Conservation (phyloP, 1,140 invertebrate genomes). For the Drosophila novamexicana region DNA sequence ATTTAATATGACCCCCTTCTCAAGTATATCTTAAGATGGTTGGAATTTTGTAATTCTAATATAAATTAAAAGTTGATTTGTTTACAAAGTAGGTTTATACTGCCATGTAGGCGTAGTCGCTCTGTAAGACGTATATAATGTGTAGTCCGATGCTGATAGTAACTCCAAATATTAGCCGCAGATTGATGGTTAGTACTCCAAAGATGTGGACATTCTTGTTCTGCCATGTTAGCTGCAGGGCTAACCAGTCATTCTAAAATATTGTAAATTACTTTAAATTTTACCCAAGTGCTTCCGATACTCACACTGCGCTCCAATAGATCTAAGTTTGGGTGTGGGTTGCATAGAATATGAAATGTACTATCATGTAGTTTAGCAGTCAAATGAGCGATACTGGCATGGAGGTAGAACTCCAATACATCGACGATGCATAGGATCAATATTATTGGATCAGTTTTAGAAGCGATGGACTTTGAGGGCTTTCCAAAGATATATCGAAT, state of each 20-base stretch:
- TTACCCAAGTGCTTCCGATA: not conserved
- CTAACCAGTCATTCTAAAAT: constrained; percentile 39
- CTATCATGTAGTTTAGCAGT: not conserved
- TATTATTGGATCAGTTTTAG: no score
- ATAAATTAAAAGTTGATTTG: no score
- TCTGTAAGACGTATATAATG: constrained; percentile 45
- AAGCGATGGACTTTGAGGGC: no score
- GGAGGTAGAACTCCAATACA: not conserved
- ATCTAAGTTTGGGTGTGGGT: not conserved
- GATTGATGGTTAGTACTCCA: constrained; percentile 29
- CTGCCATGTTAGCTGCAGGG: constrained; percentile 43
- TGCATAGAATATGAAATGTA: not conserved
- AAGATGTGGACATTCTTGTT: constrained; percentile 32
- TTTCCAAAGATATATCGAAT: not conserved
- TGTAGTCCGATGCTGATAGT: constrained; percentile 18
- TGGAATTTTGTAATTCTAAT: no score
- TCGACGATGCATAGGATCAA: not conserved
- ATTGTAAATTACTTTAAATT: not conserved
- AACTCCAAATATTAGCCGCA: constrained; percentile 11
- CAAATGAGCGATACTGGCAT: not conserved
- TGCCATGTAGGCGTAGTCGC: constrained; percentile 33
- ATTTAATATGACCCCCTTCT: no score
- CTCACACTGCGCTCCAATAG: constrained; percentile 48
- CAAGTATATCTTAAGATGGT: no score
- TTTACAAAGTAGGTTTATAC: not conserved